Conservation (phyloP, 1,140 invertebrate species). For the Scaptomyza hsui region DNA sequence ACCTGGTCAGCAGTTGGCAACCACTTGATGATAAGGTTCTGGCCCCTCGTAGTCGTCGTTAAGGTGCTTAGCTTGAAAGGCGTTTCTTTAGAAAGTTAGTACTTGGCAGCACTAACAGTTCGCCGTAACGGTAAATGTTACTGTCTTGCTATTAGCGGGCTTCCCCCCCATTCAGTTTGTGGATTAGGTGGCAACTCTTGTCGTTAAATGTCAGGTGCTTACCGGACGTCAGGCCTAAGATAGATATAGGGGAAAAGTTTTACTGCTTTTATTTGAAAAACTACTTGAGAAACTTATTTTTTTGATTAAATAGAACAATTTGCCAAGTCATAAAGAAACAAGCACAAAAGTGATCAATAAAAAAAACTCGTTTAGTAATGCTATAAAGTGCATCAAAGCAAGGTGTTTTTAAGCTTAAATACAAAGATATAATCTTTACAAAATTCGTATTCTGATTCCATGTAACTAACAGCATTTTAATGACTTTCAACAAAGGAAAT, state of each 20-base stretch:
- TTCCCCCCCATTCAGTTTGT: constrained; percentile 41
- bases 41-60: constrained; percentile 57
- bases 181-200: constrained; percentile 10
- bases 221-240: background rate
- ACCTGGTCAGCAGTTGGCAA: constrained; percentile 18
- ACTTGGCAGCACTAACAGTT: constrained; percentile 23
- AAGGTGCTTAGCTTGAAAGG: constrained; percentile 72
- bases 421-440: background rate
- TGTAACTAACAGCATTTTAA: constrained; percentile 16
- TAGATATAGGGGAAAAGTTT: background rate
- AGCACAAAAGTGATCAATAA: too few relatives aligned
- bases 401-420: background rate
- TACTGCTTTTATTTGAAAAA: background rate
- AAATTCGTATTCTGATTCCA: background rate
- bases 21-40: constrained; percentile 10
- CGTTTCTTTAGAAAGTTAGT: constrained; percentile 51
- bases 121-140: constrained; percentile 7
- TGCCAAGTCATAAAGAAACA: too few relatives aligned
- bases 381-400: too few relatives aligned
- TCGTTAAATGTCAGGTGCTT: constrained; percentile 2
- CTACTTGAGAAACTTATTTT: too few relatives aligned
- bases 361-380: too few relatives aligned
- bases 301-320: too few relatives aligned
- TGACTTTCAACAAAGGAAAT: constrained; percentile 11
- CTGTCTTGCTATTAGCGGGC: constrained; percentile 46